A percentile compares a stretch with the other conserved stretches of the same genome.
Evolutionary conservation across 2,888 invertebrate species (phyloP).

Genomic region (Diadromus collaris): DNA sequence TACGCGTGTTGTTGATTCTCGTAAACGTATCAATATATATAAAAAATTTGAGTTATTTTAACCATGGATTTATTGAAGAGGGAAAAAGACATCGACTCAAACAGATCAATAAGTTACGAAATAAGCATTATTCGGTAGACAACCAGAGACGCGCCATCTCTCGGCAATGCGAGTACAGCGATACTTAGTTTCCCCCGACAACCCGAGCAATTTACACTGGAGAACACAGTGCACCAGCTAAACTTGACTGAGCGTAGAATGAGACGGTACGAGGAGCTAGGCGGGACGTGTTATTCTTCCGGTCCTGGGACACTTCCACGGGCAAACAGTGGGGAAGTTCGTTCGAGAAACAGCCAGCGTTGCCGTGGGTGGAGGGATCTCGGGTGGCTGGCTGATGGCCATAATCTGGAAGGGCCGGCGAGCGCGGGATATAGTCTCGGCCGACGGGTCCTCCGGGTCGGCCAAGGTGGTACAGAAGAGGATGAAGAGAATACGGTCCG

Average conservation of each 20-base stretch:
- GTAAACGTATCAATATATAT: no score
- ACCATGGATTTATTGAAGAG: no score
- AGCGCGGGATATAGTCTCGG: background rate
- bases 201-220: background rate
- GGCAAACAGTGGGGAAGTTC: slow-evolving; percentile 77
- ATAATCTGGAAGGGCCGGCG: slow-evolving; percentile 76
- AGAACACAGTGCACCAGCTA: slow-evolving; percentile 2
- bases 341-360: slow-evolving; percentile 66
- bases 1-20: no score
- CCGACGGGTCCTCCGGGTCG: slow-evolving; percentile 44
- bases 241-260: slow-evolving; percentile 24
- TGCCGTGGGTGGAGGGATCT: slow-evolving; percentile 60
- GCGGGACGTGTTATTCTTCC: slow-evolving; percentile 77
- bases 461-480: slow-evolving; percentile 35
- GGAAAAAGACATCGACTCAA: background rate
- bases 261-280: slow-evolving; percentile 38
- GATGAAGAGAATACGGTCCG: slow-evolving; percentile 54
- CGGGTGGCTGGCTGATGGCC: slow-evolving; percentile 78
- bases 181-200: slow-evolving; percentile 8
- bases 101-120: background rate
- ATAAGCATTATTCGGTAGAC: background rate
- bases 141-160: background rate
- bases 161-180: background rate
- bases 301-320: slow-evolving; percentile 76
- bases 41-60: no score